These are phyloP conservation scores for Pangasius macronema DNA, from an alignment of 2,797 vertebrate genomes.

Conservation along the genomic window DNA sequence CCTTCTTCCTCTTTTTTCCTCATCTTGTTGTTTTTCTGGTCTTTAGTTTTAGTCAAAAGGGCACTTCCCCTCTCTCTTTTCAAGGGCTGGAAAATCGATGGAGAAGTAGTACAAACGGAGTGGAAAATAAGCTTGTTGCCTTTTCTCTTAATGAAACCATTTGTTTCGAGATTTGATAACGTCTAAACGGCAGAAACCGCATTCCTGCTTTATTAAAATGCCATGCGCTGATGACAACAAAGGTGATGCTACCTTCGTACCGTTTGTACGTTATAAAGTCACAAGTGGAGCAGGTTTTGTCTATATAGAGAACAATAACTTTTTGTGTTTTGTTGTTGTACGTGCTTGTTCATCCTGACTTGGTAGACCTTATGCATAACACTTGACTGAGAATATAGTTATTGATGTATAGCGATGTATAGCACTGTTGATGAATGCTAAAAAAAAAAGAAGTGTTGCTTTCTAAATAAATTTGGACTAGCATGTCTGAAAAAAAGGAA, in stretches of 20 bases:
- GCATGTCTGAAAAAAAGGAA: not conserved
- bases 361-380: not conserved
- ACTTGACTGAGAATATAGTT: not conserved
- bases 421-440: not conserved
- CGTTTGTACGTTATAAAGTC: not conserved
- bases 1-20: not conserved
- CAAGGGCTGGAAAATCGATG: slow-evolving; percentile 35
- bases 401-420: not conserved
- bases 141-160: slow-evolving; percentile 36
- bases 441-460: not conserved
- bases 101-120: slow-evolving; percentile 1
- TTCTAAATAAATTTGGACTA: not conserved
- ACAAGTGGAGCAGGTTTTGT: not conserved
- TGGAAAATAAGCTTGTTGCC: not conserved
- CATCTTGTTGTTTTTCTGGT: slow-evolving; percentile 14
- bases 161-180: slow-evolving; percentile 20
- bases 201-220: slow-evolving; percentile 19
- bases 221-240: not conserved
- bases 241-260: not conserved
- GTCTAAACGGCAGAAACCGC: not conserved
- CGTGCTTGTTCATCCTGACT: no score
- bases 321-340: not conserved
- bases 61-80: slow-evolving; percentile 19
- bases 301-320: not conserved
- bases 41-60: slow-evolving; percentile 35